Evolutionary conservation across 2,797 vertebrate species (phyloP), one percentile per base, ranked within the genome.

Genomic region (Okamejei kenojei): DNA sequence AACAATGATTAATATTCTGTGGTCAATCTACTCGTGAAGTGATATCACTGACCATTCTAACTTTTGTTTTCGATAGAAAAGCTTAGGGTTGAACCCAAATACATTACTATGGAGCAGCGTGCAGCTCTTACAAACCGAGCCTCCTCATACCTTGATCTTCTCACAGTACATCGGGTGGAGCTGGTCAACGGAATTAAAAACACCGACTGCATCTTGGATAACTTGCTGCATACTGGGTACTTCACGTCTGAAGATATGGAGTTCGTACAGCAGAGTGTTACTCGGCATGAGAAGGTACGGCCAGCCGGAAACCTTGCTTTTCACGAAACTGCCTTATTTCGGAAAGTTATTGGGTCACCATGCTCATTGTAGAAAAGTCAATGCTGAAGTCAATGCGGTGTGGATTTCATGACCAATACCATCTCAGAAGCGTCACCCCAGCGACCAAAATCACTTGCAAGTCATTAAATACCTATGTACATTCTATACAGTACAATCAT

Each of bases 161-260:
- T 92, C 11, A 54, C 4, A 10, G 5, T n/a, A 0, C 90, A 76
- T 76, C 90, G 90, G 13, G 90, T 45, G 71, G 71, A 92, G 38
- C 73, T 92, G 45, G 90, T 92, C 35, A 92, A 74, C 76, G 90
- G 90, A 45, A 92, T 92, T 92, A 92, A 54, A 92, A 92, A 92
- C 90, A 92, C 38, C n/a, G 90, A 74, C 15, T 92, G 71, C 6
- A 74, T 92, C 68, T 38, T 92, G 68, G 90, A 92, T 54, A 92
- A 92, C 90, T 26, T 92, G 90, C 90, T 92, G 32, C 71, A 26
- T 13, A 13, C 32, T 23, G 90, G 71, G 45, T 76, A 92, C 13
- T 92, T 92, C 65, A 92, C 38, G 5, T 4, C 13, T 23, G 90
- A 92, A 54, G 90, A 92, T 74, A 54, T 11, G 13, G 90, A 92